These are phyloP conservation scores for Gracilinanus agilis DNA, from an alignment of 2,113 vertebrate genomes.

Conservation along the genomic window DNA sequence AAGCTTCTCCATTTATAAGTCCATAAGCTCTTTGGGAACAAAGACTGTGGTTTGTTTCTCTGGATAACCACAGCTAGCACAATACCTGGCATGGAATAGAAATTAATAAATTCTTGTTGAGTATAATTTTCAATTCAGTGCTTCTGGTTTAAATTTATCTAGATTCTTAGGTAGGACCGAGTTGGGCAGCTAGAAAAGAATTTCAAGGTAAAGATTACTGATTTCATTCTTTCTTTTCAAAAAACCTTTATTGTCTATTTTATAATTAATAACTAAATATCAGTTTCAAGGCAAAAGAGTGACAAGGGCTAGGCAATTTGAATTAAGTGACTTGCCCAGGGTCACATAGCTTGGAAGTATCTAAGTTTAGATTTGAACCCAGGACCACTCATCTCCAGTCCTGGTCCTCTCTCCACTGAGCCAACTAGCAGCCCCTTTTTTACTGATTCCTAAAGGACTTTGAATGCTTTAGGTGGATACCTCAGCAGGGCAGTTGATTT, in stretches of 20 bases:
- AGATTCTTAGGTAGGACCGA: background rate
- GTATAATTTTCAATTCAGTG: background rate
- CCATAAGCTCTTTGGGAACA: background rate
- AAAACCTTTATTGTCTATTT: too few relatives aligned
- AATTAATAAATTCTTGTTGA: background rate
- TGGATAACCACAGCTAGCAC: background rate
- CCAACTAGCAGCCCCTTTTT: too few relatives aligned
- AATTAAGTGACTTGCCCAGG: too few relatives aligned
- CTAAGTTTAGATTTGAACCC: too few relatives aligned
- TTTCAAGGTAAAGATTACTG: background rate
- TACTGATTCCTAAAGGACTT: slow-evolving; percentile 5
- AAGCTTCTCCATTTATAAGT: background rate
- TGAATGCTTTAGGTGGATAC: background rate
- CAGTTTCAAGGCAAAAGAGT: too few relatives aligned
- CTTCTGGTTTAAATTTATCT: background rate
- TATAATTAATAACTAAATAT: too few relatives aligned
- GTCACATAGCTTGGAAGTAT: too few relatives aligned
- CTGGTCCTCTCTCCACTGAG: too few relatives aligned
- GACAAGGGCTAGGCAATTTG: too few relatives aligned
- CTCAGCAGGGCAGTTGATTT: background rate
- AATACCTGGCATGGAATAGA: background rate
- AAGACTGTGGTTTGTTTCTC: background rate
- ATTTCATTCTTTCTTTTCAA: background rate
- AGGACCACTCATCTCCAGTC: too few relatives aligned
- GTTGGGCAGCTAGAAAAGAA: background rate